Evolutionary conservation across 2,888 invertebrate species (phyloP).

Genomic region (Lordiphosa andalusiaca): DNA sequence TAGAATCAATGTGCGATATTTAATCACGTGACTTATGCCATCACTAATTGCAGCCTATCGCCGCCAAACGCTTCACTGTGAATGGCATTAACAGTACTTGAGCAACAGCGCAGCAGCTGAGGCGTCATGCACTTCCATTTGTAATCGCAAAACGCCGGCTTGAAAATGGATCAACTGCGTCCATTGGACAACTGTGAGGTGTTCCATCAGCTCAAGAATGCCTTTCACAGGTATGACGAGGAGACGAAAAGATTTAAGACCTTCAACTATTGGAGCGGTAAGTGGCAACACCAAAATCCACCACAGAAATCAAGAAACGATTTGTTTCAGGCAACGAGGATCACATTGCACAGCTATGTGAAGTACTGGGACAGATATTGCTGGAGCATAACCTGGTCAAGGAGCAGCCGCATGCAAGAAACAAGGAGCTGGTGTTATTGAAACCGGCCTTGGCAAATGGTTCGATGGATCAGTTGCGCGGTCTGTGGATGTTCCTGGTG

Average conservation of each 20-base stretch:
- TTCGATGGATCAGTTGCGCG: constrained; percentile 45
- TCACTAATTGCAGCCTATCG: too few species aligned
- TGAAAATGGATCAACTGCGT: constrained; percentile 10
- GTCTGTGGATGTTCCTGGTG: constrained; percentile 37
- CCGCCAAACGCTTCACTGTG: too few species aligned
- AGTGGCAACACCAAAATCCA: background rate
- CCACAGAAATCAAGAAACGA: too few species aligned
- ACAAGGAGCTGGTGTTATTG: too few species aligned
- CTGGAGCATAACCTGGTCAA: constrained; percentile 37
- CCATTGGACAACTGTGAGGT: constrained; percentile 43
- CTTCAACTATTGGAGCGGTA: constrained; percentile 47
- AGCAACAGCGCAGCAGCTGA: too few species aligned
- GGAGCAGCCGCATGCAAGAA: background rate
- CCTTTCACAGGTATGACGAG: constrained; percentile 16
- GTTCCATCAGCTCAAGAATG: constrained; percentile 41
- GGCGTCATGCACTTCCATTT: too few species aligned
- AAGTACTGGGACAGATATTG: constrained; percentile 25
- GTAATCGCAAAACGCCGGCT: too few species aligned
- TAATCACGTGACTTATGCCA: too few species aligned
- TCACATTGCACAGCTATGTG: constrained; percentile 18
- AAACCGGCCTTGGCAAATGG: background rate
- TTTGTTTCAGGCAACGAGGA: constrained; percentile 42
- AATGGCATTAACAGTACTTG: too few species aligned
- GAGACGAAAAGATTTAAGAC: constrained; percentile 15
- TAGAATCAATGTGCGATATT: too few species aligned